Evolutionary conservation across 2,797 vertebrate genomes (phyloP).

Genomic region (Pseudotriccus pelzelni): DNA sequence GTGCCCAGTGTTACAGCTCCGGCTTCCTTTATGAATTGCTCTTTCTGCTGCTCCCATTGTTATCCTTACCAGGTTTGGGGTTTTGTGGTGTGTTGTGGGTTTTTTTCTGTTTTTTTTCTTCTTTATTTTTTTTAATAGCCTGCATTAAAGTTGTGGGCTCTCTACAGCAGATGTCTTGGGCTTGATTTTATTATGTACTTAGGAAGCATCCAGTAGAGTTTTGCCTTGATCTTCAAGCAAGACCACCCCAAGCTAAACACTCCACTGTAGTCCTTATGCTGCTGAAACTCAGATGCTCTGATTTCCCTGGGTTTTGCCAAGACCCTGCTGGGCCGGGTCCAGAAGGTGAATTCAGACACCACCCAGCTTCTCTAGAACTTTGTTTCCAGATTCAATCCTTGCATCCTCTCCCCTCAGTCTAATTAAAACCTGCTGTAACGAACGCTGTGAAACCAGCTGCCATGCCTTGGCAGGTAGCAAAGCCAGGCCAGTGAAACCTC

Average conservation of each 20-base stretch:
- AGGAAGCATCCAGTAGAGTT: not conserved
- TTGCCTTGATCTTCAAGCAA: not conserved
- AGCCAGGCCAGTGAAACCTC: not conserved
- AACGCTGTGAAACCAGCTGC: constrained; percentile 33
- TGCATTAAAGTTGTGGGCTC: not conserved
- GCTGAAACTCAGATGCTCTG: not conserved
- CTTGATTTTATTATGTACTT: not conserved
- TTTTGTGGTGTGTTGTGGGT: not conserved
- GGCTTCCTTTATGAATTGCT: not conserved
- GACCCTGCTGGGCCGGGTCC: not conserved
- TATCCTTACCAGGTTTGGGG: not conserved
- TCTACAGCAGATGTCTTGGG: not conserved
- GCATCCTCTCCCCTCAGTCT: not conserved
- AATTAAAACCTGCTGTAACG: constrained; percentile 17
- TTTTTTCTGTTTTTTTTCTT: not conserved
- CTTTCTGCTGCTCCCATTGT: not conserved
- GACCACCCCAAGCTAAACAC: not conserved
- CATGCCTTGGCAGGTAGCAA: constrained; percentile 39
- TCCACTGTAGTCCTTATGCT: not conserved
- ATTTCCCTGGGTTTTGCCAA: not conserved
- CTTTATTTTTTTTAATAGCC: not conserved
- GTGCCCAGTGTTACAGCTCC: not conserved
- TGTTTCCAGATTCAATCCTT: constrained; percentile 7
- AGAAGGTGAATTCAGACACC: not conserved
- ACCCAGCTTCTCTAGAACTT: constrained; percentile 9